phyloP scores from a whole-genome alignment of 2,888 invertebrate species.

The Trachelus iudaicus region DNA sequence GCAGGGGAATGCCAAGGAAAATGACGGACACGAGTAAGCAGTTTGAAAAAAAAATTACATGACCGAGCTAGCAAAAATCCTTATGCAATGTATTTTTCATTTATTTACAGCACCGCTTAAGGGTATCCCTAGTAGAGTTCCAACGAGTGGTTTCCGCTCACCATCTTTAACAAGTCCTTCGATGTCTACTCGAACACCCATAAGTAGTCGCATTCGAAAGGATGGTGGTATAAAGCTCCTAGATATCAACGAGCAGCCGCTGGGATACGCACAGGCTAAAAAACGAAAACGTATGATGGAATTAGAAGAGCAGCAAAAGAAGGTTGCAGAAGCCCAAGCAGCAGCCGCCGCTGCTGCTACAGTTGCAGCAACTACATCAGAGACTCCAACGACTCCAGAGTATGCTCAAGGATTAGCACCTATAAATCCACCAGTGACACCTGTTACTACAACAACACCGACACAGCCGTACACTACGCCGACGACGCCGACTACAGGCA shows the following conservation, averaged over 20 bases:
- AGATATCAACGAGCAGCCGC: conserved; percentile 93
- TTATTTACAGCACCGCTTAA: conserved; percentile 82
- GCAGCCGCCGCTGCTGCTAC: conserved; percentile 56
- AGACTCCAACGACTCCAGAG: conserved; percentile 75
- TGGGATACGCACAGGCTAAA: conserved; percentile 86
- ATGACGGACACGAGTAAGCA: conserved; percentile 93
- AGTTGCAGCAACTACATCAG: conserved; percentile 53
- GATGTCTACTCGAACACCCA: conserved; percentile 71
- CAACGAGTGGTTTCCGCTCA: conserved; percentile 74
- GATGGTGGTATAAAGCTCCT: conserved; percentile 95
- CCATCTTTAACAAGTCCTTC: conserved; percentile 67
- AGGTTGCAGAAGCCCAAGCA: conserved; percentile 69
- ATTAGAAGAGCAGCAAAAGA: conserved; percentile 75
- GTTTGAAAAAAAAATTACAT: background rate
- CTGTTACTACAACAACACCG: conserved; percentile 38
- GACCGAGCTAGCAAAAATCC: background rate
- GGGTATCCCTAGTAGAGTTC: conserved; percentile 87
- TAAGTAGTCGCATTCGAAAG: conserved; percentile 72
- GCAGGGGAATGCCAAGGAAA: conserved; percentile 84
- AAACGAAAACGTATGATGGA: conserved; percentile 85
- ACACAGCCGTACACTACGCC: conserved; percentile 51
- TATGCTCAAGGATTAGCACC: conserved; percentile 84
- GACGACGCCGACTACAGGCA: conserved; percentile 47
- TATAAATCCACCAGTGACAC: conserved; percentile 69
- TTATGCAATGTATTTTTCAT: conserved; percentile 3